Evolutionary conservation across 2,113 vertebrate species (phyloP), one percentile per base, ranked within the genome.

Genomic region (Holacanthus passer): DNA sequence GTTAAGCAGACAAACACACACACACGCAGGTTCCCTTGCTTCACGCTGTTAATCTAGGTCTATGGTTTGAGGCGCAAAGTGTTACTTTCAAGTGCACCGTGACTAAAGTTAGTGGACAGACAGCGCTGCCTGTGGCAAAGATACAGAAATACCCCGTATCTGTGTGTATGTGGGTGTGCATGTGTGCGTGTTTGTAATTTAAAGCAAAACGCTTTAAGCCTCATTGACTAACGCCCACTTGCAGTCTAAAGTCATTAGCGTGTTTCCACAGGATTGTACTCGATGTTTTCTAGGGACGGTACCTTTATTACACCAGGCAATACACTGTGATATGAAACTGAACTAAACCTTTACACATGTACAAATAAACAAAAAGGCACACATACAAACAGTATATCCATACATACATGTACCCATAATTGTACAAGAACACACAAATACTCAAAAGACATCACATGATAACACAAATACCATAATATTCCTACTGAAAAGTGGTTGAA

Each of bases 101-200:
- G 84, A 90, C 88, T 90, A 91, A 93, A 92, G 89, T 85, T 87
- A 91, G 86, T 83, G 89, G 93, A 90, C 86, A 91, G 86, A 77
- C 85, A 86, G 76, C 37, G 1, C 32, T 41, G 88, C 91, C 90
- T 72, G 78, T 80, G 84, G 91, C 82, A 69, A 72, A 65, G 68
- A 79, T 17, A 77, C 86, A 80, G 64, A 91, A 90, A 92, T 64
- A 89, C 43, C 43, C 72, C 37, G 22, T 53, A 65, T 73, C 53
- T 84, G 68, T 79, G 58, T 56, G 65, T 7, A 32, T 67, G 24
- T 43, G 45, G 41, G 63, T 69, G 41, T 12, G 41, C 60, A 45
- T 29, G 58, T 58, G 19, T 19, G 78, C 47, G 59, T 63, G 63
- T 76, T 81, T 74, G 76, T 78, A 77, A 89, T 85, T 77, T 72